Base-by-base conservation (phyloP, 2,797 vertebrate species). In the Vireo griseus region DNA sequence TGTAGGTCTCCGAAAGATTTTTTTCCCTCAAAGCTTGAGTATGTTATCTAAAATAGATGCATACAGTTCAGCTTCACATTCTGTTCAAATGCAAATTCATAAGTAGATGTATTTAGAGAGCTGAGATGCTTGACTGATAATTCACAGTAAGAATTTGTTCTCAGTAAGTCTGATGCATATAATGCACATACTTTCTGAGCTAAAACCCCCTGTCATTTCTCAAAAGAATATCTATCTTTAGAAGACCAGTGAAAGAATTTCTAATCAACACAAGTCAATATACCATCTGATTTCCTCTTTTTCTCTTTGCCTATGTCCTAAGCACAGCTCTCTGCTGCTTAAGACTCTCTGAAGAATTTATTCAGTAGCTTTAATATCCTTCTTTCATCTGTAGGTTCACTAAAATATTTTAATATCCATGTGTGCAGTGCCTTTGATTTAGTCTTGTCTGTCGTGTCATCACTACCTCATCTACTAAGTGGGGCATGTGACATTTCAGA, bases 51-150 rank as follows among this genome's bases (percentile, higher is more conserved):
- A 94, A 96, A 81, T 62, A 84, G 75, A 91, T 69, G 75, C 16
- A 18, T 48, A 68, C 40, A 83, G 67, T 90, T 77, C 76, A 88
- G 47, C 67, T 83, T 90, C 58, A 72, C 8, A 48, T 90, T 68
- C 79, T 88, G 75, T 91, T 94, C 87, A 92, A 94, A 90, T 94
- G 90, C 57, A 94, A 95, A 96, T 95, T 86, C 28, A 0, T 85
- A 93, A 91, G 37, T 71, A 85, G 1, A 2, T 58, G 47, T 78
- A 63, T 78, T 75, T 71, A 83, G 18, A 88, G 82, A 90, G 90
- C 35, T 51, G 57, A 88, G 90, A 92, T 92, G 50, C 58, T 87
- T 84, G 68, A 91, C 71, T 93, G 88, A 87, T 93, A 95, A 91
- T 88, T 88, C 88, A 37, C 71, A 95, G 76, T 44, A 35, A 90